Percentiles rank a stretch among this genome's conserved stretches.
Evolutionary conservation across 1,140 invertebrate genomes (phyloP).

Genomic region (Drosophila eugracilis): DNA sequence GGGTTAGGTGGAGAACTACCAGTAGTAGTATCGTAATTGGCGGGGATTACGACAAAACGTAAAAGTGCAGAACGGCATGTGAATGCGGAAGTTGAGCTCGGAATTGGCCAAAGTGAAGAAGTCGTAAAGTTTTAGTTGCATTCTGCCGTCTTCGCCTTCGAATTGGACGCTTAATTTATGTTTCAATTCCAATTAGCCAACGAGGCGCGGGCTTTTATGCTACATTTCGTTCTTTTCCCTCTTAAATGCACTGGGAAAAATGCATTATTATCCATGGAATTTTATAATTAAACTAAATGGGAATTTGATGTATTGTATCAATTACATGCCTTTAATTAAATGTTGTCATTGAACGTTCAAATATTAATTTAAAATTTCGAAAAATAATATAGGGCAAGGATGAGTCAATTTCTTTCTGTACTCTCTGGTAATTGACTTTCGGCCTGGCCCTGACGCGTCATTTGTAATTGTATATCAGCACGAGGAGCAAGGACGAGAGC

Average conservation of each 20-base stretch:
- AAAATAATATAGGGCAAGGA: neutral
- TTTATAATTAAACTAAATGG: neutral
- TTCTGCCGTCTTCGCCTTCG: constrained; percentile 56
- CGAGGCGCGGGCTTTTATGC: constrained; percentile 72
- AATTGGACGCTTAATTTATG: constrained; percentile 80
- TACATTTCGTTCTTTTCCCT: constrained; percentile 35
- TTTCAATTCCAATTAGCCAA: constrained; percentile 83
- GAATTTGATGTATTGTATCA: neutral
- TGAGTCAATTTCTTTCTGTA: constrained; percentile 1
- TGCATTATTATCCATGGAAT: neutral
- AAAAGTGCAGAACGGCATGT: constrained; percentile 61
- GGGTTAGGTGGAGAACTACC: constrained; percentile 24
- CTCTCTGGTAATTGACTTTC: constrained; percentile 74
- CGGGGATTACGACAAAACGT: constrained; percentile 66
- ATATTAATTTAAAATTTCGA: too few species aligned
- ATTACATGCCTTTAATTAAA: too few species aligned
- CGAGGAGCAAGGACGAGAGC: constrained; percentile 19
- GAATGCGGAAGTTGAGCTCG: constrained; percentile 51
- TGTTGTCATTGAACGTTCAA: too few species aligned
- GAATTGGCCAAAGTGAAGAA: constrained; percentile 58
- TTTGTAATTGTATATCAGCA: constrained; percentile 77
- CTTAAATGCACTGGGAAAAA: constrained; percentile 10
- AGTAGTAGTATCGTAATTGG: constrained; percentile 60
- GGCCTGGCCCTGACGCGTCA: constrained; percentile 78
- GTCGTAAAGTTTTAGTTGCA: constrained; percentile 80